Conservation (phyloP, 1,140 invertebrate genomes). For the Asbolus verrucosus region DNA sequence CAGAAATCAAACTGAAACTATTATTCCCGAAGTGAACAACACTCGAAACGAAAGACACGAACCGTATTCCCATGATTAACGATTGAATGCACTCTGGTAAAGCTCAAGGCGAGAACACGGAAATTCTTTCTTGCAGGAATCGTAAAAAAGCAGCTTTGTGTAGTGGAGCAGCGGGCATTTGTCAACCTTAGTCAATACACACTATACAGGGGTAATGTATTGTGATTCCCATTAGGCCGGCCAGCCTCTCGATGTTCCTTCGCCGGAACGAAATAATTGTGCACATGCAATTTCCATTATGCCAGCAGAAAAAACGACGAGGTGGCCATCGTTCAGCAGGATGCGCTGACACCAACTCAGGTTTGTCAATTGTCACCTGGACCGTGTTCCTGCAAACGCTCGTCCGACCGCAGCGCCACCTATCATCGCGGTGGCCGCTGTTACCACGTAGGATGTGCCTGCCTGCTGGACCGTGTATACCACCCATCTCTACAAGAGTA, state of each 20-base stretch:
- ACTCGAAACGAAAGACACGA: constrained; percentile 54
- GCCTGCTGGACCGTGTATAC: background rate
- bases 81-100: constrained; percentile 63
- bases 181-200: constrained; percentile 59
- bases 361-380: constrained; percentile 64
- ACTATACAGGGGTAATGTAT: constrained; percentile 59
- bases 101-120: constrained; percentile 60
- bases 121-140: constrained; percentile 61
- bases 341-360: constrained; percentile 60
- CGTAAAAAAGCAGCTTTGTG: constrained; percentile 62
- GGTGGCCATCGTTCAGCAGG: constrained; percentile 62
- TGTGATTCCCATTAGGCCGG: constrained; percentile 60
- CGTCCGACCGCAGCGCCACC: constrained; percentile 58
- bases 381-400: constrained; percentile 60
- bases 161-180: constrained; percentile 59
- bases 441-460: background rate
- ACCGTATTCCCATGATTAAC: constrained; percentile 63
- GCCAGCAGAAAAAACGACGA: constrained; percentile 33
- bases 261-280: constrained; percentile 37
- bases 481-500: background rate
- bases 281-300: constrained; percentile 45
- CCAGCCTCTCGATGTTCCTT: constrained; percentile 31
- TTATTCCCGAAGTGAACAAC: constrained; percentile 53
- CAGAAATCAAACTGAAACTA: constrained; percentile 46
- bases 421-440: constrained; percentile 53